These are phyloP conservation scores for Ectemnius cavifrons DNA, from an alignment of 2,888 invertebrate species.

Conservation along the genomic window DNA sequence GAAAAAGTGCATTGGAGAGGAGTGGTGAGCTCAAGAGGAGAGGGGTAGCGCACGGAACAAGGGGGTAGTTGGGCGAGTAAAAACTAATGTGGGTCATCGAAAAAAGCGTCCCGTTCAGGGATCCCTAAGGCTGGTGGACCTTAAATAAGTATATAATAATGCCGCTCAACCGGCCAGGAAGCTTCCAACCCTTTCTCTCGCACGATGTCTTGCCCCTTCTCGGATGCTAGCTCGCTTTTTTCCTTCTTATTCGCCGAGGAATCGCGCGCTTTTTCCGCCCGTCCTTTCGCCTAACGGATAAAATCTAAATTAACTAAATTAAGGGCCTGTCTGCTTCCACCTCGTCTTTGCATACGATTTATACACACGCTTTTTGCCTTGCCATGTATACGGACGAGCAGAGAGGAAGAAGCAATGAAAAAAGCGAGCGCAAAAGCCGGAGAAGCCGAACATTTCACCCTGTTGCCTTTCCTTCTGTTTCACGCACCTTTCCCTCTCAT, in stretches of 20 bases:
- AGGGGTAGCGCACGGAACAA: slow-evolving; percentile 24
- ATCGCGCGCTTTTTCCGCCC: slow-evolving; percentile 38
- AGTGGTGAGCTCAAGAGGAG: slow-evolving; percentile 5
- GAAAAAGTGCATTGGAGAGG: slow-evolving; percentile 21
- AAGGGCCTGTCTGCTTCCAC: slow-evolving; percentile 71
- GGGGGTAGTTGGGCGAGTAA: slow-evolving; percentile 34
- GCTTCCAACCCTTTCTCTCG: slow-evolving; percentile 57
- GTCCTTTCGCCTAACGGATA: slow-evolving; percentile 74
- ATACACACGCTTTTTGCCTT: slow-evolving; percentile 64
- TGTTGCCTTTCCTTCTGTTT: slow-evolving; percentile 32
- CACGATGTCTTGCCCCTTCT: slow-evolving; percentile 15
- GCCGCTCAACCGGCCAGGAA: slow-evolving; percentile 47
- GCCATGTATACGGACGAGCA: slow-evolving; percentile 9
- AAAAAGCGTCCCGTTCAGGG: slow-evolving; percentile 67
- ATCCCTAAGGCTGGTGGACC: slow-evolving; percentile 60
- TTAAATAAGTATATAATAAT: slow-evolving; percentile 79
- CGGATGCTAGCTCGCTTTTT: slow-evolving; percentile 15
- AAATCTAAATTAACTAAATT: slow-evolving; percentile 79
- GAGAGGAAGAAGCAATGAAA: background rate
- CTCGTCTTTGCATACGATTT: slow-evolving; percentile 74
- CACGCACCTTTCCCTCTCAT: slow-evolving; percentile 13
- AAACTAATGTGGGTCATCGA: slow-evolving; percentile 55
- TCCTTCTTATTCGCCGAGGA: slow-evolving; percentile 31
- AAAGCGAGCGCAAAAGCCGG: background rate
- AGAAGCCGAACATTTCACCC: slow-evolving; percentile 21